Evolutionary conservation across 2,888 invertebrate genomes (phyloP).

Genomic region (Quadroppia sp.): DNA sequence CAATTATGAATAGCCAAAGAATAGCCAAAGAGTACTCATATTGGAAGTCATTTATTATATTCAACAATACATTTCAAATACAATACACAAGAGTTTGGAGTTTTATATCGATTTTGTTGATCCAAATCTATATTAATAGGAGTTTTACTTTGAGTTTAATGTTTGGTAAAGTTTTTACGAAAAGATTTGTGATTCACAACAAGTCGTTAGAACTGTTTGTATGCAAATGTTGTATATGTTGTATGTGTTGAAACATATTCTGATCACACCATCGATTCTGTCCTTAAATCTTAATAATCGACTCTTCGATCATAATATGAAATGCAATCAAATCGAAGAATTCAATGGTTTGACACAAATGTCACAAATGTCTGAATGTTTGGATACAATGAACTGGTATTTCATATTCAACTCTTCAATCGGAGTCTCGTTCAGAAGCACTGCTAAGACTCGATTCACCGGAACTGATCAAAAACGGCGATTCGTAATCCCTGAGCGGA

Average conservation of each 20-base stretch:
- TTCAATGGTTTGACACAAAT: conserved; percentile 15
- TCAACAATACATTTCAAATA: conserved; percentile 19
- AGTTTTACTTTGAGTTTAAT: neutral
- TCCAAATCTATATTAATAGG: neutral
- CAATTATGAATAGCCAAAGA: neutral
- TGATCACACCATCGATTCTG: neutral
- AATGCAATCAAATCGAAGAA: neutral
- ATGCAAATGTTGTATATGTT: conserved; percentile 2
- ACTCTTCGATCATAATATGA: neutral
- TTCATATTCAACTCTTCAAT: neutral
- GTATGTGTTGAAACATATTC: neutral
- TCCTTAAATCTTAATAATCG: conserved; percentile 20
- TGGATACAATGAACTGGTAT: neutral
- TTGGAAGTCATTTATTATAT: neutral
- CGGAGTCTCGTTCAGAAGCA: conserved; percentile 16
- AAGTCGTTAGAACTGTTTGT: neutral
- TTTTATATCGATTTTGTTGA: neutral
- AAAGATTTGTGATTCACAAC: neutral
- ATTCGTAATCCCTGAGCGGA: conserved; percentile 6
- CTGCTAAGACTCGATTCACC: conserved; percentile 21
- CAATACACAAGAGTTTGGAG: neutral
- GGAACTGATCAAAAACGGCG: conserved; percentile 17
- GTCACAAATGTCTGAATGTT: neutral
- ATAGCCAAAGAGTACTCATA: neutral
- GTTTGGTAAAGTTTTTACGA: neutral